These are phyloP conservation scores for Agriopis marginaria DNA, from an alignment of 2,888 invertebrate species.

Conservation along the genomic window DNA sequence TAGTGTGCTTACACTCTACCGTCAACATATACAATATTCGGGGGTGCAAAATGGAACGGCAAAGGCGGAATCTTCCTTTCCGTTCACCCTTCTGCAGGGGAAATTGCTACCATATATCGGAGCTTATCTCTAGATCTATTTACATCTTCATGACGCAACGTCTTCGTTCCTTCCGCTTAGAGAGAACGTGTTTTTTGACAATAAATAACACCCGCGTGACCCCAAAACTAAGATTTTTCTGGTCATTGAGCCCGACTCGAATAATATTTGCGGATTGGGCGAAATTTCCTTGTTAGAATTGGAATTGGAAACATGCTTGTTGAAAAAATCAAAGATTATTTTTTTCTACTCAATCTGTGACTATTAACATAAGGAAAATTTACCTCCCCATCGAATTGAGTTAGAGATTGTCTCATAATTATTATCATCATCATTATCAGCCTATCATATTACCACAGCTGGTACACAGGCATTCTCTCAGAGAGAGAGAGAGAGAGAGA, in stretches of 20 bases:
- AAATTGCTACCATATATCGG: conserved; percentile 81
- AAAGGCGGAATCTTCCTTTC: conserved; percentile 66
- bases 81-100: conserved; percentile 73
- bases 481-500: too few species aligned
- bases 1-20: neutral
- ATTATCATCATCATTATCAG: too few species aligned
- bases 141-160: conserved; percentile 68
- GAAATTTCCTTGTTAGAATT: neutral
- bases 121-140: conserved; percentile 79
- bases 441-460: too few species aligned
- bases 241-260: conserved; percentile 9
- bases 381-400: too few species aligned
- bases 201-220: conserved; percentile 34
- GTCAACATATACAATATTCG: conserved; percentile 56
- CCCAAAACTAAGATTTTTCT: conserved; percentile 52
- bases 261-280: conserved; percentile 17
- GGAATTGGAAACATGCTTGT: neutral
- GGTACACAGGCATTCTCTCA: too few species aligned
- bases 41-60: conserved; percentile 65
- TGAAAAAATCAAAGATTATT: too few species aligned
- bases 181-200: conserved; percentile 34
- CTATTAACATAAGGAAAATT: too few species aligned
- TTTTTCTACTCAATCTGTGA: too few species aligned
- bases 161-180: conserved; percentile 56
- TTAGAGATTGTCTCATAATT: too few species aligned